Evolutionary conservation across 2,888 invertebrate species (phyloP), one percentile per base, ranked within the genome.

Genomic region (Orthonychiurus folsomi): DNA sequence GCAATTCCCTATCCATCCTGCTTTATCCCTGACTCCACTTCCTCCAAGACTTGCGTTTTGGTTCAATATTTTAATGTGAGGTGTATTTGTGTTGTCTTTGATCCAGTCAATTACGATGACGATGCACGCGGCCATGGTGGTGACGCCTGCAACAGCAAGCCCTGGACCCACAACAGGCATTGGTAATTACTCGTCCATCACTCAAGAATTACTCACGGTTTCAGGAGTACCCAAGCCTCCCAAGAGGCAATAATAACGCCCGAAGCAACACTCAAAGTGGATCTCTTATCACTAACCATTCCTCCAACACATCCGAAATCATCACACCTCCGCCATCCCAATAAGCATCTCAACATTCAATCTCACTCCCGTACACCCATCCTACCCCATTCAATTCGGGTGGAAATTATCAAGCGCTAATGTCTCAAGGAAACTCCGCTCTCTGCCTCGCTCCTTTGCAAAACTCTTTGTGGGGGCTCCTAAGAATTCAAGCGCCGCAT

Each of bases 91-190:
- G 20, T 50, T 65, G 60, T 54, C 59, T 65, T 27, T 52, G 48
- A 65, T 66, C 23, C 67, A 72, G 72, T 69, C 70, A 24, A 70
- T 72, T 70, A 69, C 69, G 60, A 63, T 68, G 54, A 67, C 69
- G 24, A 26, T 59, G 50, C 27, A 27, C 12, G 50, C 59, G 26
- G 28, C 59, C 3, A 47, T 59, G 50, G 50, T 59, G 3, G 50
- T 59, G 24, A 50, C 28, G 5, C 28, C 28, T 2, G 25, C 21
- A 12, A 28, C 28, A n/a, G 20, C 56, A 68, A 64, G 25, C 15
- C 37, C 37, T 9, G 37, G 15, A 37, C 15, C n/a, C n/a, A n/a
- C 60, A 58, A 59, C 57, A 64, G 53, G 63, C 71, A 20, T 66
- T 71, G 62, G 60, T 56, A 1, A 63, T 58, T 26, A 60, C 63